Base-by-base conservation (phyloP, 2,888 invertebrate species). In the Anaspis maculata region DNA sequence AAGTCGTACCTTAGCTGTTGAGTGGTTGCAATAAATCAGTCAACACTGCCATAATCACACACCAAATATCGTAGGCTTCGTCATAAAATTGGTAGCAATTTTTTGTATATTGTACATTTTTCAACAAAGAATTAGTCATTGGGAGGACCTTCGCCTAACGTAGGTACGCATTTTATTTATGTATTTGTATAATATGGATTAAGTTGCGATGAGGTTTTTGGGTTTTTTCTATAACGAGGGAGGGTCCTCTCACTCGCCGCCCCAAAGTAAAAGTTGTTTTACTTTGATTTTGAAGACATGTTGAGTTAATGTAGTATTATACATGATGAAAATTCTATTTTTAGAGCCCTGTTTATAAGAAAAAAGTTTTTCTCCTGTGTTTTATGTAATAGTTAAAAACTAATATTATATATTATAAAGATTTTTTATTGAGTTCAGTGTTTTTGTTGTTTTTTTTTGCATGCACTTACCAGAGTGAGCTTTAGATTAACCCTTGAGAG, bases 331-430 rank as follows among this genome's bases (percentile, higher is more conserved):
- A 54, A 52, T 47, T 55, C 48, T 57, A 57, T 60, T 55, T 24
- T 61, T 60, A 55, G 57, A 58, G 56, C 54, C n/a, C 53, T 62
- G 61, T 62, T 61, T 61, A 61, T 61, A 61, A n/a, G n/a, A n/a
- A n/a, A 56, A 59, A 57, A 54, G 54, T 28, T 40, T 49, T 52
- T 53, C 51, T 45, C 51, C 52, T 59, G 56, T 59, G 56, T 61
- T 61, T 60, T 59, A 61, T 61, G 55, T 59, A 59, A 59, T 24
- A 9, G 24, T 19, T 62, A 60, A 54, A n/a, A 55, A 56, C 52
- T 55, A 59, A 50, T 19, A 19, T 6, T 56, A 59, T 58, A 50
- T 19, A 19, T 6, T 56, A 59, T 53, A 58, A 53, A 54, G 43
- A 44, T 37, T 26, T 53, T 59, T 56, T 52, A 54, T 57, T 54